Evolutionary conservation across 2,888 invertebrate species (phyloP).

Genomic region (Meliscaeva auricollis): DNA sequence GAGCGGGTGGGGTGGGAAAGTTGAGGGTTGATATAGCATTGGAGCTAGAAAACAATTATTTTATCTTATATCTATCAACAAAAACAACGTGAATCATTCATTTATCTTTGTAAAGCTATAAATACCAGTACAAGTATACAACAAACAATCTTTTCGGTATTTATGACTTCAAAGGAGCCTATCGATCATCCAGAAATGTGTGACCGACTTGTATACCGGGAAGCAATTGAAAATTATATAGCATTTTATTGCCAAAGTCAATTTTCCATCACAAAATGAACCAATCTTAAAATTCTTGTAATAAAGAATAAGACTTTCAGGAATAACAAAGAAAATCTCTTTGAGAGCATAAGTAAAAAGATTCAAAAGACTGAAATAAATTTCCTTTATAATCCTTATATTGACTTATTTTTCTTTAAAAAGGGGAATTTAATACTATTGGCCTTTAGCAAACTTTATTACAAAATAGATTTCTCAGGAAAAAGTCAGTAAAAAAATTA

Average conservation of each 20-base stretch:
- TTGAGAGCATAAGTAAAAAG: too few relatives aligned
- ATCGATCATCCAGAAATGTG: background rate
- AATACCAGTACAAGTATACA: background rate
- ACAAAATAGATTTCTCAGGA: too few relatives aligned
- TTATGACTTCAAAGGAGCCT: constrained; percentile 35
- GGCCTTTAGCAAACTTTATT: too few relatives aligned
- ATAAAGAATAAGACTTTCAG: too few relatives aligned
- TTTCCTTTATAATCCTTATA: too few relatives aligned
- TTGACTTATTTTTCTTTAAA: too few relatives aligned
- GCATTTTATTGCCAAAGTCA: constrained; percentile 1
- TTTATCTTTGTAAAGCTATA: constrained; percentile 11
- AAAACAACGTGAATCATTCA: constrained; percentile 14
- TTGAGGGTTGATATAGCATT: background rate
- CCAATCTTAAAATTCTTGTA: background rate
- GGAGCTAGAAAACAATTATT: constrained; percentile 22
- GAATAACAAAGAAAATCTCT: too few relatives aligned
- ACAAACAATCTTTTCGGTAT: background rate
- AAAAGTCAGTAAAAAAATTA: too few relatives aligned
- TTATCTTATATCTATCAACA: background rate
- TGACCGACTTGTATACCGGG: constrained; percentile 30
- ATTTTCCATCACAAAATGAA: background rate
- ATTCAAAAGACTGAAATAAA: too few relatives aligned
- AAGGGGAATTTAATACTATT: too few relatives aligned
- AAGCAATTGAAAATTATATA: constrained; percentile 14
- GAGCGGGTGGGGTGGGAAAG: background rate